A percentile compares a stretch with the other conserved stretches of the same genome.
Evolutionary conservation across 2,797 vertebrate species (phyloP).

Genomic region (Tadarida brasiliensis): DNA sequence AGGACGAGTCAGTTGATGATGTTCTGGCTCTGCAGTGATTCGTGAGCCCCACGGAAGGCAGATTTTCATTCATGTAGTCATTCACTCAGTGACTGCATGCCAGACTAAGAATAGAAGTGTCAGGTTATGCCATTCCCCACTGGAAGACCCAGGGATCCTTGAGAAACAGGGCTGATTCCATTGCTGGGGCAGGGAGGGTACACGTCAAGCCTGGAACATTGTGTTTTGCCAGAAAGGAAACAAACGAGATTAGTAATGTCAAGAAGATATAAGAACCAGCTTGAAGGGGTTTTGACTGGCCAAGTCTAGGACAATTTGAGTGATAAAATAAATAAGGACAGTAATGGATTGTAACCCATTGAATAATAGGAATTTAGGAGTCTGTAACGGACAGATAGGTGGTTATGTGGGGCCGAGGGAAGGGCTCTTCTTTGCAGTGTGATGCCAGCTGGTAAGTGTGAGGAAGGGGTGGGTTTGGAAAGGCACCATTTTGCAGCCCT

Average conservation of each 20-base stretch:
- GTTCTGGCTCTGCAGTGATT: conserved; percentile 9
- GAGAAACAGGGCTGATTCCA: background rate
- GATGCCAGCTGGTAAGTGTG: background rate
- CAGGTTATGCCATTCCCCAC: background rate
- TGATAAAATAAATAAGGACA: background rate
- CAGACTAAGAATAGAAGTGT: conserved; percentile 47
- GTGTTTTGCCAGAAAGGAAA: conserved; percentile 50
- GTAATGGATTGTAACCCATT: background rate
- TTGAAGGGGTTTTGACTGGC: background rate
- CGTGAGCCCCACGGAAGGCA: background rate
- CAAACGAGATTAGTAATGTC: conserved; percentile 1
- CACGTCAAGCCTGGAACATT: conserved; percentile 48
- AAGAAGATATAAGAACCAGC: conserved; percentile 48
- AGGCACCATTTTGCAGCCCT: conserved; percentile 9
- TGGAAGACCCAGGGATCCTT: background rate
- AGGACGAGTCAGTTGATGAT: background rate
- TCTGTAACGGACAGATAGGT: background rate
- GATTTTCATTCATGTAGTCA: conserved; percentile 47
- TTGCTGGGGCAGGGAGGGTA: background rate
- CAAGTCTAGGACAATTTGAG: background rate
- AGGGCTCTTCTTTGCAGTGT: background rate
- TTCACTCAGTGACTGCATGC: background rate
- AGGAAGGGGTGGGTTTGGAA: background rate
- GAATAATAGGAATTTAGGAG: background rate
- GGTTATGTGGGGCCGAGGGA: too few relatives aligned